Evolutionary conservation across 2,888 invertebrate genomes (phyloP).

Genomic region (Lycaena phlaeas): DNA sequence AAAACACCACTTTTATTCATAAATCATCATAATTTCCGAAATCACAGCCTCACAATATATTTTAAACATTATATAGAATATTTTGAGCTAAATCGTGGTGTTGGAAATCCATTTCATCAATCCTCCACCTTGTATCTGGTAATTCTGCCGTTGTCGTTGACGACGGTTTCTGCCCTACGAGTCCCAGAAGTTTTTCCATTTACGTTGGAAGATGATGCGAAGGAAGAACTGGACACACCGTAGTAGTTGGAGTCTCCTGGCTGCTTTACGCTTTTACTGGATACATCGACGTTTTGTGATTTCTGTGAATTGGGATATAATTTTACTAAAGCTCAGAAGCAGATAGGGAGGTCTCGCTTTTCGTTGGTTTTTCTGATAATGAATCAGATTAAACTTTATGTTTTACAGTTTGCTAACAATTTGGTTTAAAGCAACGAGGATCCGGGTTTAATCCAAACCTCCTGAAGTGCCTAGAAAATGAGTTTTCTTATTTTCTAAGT

Average conservation of each 20-base stretch:
- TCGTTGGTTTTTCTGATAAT: too few relatives aligned
- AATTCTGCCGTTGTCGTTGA: constrained; percentile 83
- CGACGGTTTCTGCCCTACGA: constrained; percentile 75
- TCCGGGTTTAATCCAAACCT: too few relatives aligned
- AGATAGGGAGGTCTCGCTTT: too few relatives aligned
- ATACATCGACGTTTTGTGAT: constrained; percentile 60
- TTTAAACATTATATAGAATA: background rate
- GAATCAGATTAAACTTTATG: too few relatives aligned
- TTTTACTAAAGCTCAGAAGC: too few relatives aligned
- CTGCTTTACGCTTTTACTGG: constrained; percentile 23
- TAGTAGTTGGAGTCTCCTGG: constrained; percentile 28
- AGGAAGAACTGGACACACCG: constrained; percentile 78
- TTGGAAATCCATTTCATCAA: constrained; percentile 22
- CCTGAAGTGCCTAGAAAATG: too few relatives aligned
- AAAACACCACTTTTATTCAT: constrained; percentile 1
- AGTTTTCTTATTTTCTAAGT: too few relatives aligned
- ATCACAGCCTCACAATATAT: constrained; percentile 2
- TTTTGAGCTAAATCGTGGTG: background rate
- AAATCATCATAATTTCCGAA: constrained; percentile 1
- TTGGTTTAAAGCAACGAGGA: too few relatives aligned
- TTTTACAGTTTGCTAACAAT: too few relatives aligned
- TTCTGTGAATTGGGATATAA: constrained; percentile 43
- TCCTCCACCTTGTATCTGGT: constrained; percentile 71
- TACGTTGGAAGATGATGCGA: constrained; percentile 68
- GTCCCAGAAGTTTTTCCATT: constrained; percentile 72